These are phyloP conservation scores for Corella eumyota DNA, from an alignment of 23 tunicate genomes.

Conservation along the genomic window DNA sequence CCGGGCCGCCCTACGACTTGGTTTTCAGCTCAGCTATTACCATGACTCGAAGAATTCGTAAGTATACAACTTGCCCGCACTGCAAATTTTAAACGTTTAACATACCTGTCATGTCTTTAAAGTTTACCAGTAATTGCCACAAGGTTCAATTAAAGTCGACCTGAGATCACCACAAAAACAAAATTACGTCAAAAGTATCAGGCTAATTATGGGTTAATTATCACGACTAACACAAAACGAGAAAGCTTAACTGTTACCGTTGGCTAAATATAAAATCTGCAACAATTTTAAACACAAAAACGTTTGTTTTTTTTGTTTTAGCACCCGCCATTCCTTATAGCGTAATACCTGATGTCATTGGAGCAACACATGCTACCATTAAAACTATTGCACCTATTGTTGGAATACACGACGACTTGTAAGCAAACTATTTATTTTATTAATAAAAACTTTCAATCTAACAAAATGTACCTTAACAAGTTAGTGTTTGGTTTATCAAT, in stretches of 20 bases:
- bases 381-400: slow-evolving; percentile 50
- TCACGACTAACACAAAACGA: background rate
- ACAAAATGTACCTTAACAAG: no score
- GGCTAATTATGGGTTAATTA: background rate
- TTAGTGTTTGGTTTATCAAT: no score
- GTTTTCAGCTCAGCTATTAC: slow-evolving; percentile 56
- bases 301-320: slow-evolving; percentile 17
- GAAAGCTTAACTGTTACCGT: no score
- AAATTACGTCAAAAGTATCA: background rate
- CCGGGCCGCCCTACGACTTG: slow-evolving; percentile 62
- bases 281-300: no score
- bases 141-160: no score
- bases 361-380: slow-evolving; percentile 23
- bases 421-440: no score
- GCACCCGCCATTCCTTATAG: slow-evolving; percentile 70
- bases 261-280: no score
- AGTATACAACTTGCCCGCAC: slow-evolving; percentile 21
- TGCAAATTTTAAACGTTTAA: no score
- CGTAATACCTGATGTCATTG: slow-evolving; percentile 32
- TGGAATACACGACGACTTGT: slow-evolving; percentile 75
- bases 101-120: no score
- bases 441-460: no score
- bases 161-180: no score
- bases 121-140: no score
- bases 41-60: slow-evolving; percentile 42